Percentiles rank a stretch among this genome's conserved stretches.
phyloP scores from a whole-genome alignment of 2,888 invertebrate species.

The Dasysyrphus albostriatus region DNA sequence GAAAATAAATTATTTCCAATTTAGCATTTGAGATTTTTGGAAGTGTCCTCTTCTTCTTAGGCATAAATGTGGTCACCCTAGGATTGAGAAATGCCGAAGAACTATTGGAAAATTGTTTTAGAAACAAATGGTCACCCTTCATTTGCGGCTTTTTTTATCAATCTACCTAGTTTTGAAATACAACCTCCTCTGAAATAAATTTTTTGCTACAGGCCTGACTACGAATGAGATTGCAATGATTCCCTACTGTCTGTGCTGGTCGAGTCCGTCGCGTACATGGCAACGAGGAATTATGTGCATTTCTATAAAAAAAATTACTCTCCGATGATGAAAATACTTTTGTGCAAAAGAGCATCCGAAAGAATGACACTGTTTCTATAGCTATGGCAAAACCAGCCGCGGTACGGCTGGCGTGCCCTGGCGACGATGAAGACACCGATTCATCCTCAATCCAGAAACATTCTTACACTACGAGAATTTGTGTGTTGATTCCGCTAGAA shows the following conservation, averaged over 20 bases:
- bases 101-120: too few species aligned
- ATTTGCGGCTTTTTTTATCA: too few species aligned
- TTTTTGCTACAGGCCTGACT: not conserved
- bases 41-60: too few species aligned
- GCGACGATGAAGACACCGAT: constrained; percentile 49
- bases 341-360: constrained; percentile 46
- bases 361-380: not conserved
- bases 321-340: constrained; percentile 59
- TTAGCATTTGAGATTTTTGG: too few species aligned
- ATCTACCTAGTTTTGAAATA: not conserved
- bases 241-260: constrained; percentile 60
- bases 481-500: constrained; percentile 42
- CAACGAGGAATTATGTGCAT: constrained; percentile 54
- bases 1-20: too few species aligned
- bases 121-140: too few species aligned
- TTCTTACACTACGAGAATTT: constrained; percentile 39
- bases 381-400: not conserved
- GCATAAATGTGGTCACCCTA: too few species aligned
- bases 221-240: constrained; percentile 9
- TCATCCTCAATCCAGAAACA: constrained; percentile 69
- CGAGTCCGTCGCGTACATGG: constrained; percentile 32
- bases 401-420: not conserved
- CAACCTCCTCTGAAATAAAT: not conserved
- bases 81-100: too few species aligned
- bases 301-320: constrained; percentile 35